phyloP scores from a whole-genome alignment of 2,113 vertebrate genomes.

The Xiphophorus couchianus region DNA sequence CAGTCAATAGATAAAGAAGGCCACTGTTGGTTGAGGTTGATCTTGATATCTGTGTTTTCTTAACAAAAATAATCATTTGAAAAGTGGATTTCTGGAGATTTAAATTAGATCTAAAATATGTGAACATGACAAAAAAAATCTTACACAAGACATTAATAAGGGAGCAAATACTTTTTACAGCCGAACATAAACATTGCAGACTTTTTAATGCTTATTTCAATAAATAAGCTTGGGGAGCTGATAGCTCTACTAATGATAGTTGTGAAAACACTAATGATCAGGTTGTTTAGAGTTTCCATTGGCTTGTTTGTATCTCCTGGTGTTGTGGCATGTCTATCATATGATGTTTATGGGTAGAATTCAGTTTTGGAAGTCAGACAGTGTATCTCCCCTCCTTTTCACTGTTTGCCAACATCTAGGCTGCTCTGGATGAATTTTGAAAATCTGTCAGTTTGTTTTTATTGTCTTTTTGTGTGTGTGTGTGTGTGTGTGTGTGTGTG shows the following conservation, averaged over 20 bases:
- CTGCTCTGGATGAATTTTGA: background rate
- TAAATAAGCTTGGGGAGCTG: background rate
- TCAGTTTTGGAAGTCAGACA: background rate
- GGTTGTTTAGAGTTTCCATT: background rate
- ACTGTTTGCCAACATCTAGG: background rate
- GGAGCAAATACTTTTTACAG: background rate
- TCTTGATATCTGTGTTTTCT: background rate
- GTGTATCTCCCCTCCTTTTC: background rate
- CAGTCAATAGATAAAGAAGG: background rate
- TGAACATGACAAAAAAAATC: background rate
- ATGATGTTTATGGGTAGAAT: background rate
- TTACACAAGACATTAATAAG: background rate
- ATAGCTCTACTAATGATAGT: background rate
- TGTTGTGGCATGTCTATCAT: background rate
- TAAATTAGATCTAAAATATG: background rate
- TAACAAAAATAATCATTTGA: background rate
- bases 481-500: no score
- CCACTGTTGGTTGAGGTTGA: background rate
- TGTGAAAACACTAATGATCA: background rate
- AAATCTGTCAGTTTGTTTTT: conserved; percentile 5
- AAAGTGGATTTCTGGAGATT: background rate
- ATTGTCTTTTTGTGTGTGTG: background rate
- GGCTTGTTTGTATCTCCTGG: background rate
- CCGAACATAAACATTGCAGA: background rate
- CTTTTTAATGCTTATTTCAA: background rate